Conservation (phyloP, 1,140 invertebrate genomes). For the Cydia pomonella region DNA sequence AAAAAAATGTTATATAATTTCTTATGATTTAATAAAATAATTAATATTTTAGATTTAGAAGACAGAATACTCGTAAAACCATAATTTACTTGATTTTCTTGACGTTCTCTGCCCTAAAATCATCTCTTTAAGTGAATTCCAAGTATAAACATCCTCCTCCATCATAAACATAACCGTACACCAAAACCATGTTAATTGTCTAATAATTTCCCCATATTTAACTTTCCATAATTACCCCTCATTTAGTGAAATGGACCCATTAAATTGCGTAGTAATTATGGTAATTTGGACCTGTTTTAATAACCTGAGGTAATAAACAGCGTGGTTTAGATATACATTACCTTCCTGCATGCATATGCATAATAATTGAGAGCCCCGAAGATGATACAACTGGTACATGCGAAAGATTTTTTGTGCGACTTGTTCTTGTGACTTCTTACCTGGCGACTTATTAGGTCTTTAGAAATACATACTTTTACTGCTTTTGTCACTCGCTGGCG, state of each 20-base stretch:
- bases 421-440: too few species aligned
- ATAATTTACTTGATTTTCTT: neutral
- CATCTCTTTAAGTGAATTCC: neutral
- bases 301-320: neutral
- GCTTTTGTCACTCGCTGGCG: slow-evolving; percentile 5
- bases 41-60: too few species aligned
- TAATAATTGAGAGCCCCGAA: neutral
- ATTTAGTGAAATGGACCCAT: slow-evolving; percentile 13
- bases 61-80: neutral
- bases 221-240: slow-evolving; percentile 8
- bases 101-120: neutral
- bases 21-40: too few species aligned
- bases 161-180: neutral
- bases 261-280: neutral
- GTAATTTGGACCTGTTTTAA: neutral
- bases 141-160: neutral
- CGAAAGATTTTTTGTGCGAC: too few species aligned
- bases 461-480: neutral
- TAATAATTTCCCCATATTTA: slow-evolving; percentile 6
- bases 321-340: neutral
- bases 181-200: neutral
- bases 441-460: neutral
- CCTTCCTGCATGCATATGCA: neutral
- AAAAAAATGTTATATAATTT: too few species aligned
- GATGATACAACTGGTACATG: too few species aligned